These are phyloP conservation scores for Pholis gunnellus DNA, from an alignment of 2,113 vertebrate species.

Conservation along the genomic window DNA sequence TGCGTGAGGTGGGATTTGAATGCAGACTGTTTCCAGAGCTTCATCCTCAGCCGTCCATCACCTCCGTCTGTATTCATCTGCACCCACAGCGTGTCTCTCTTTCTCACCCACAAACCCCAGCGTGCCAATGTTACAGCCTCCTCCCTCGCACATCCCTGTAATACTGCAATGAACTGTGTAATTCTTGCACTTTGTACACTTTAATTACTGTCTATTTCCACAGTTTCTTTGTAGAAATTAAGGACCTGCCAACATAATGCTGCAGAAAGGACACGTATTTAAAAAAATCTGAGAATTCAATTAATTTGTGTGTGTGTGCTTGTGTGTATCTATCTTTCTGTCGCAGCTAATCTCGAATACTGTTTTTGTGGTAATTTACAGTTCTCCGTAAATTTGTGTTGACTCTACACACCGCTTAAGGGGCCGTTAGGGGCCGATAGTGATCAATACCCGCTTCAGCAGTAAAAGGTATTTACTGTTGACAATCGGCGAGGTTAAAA, in stretches of 20 bases:
- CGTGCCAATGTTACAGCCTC: neutral
- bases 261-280: no score
- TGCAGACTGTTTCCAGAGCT: conserved; percentile 3
- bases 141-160: neutral
- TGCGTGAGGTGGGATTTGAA: conserved; percentile 25
- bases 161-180: neutral
- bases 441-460: no score
- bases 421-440: no score
- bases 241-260: neutral
- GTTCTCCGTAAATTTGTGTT: no score
- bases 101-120: neutral
- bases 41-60: conserved; percentile 7
- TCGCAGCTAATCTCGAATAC: neutral
- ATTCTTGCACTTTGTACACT: neutral
- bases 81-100: neutral
- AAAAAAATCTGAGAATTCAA: no score
- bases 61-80: neutral
- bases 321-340: neutral
- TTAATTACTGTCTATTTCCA: neutral
- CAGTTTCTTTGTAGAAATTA: neutral
- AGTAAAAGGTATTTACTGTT: no score
- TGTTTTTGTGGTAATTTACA: neutral
- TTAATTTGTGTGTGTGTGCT: no score
- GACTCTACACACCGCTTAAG: no score
- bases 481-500: no score